A percentile compares a stretch with the other conserved stretches of the same genome.
phyloP scores from a whole-genome alignment of 2,113 vertebrate genomes.

The Anhinga rufa region DNA sequence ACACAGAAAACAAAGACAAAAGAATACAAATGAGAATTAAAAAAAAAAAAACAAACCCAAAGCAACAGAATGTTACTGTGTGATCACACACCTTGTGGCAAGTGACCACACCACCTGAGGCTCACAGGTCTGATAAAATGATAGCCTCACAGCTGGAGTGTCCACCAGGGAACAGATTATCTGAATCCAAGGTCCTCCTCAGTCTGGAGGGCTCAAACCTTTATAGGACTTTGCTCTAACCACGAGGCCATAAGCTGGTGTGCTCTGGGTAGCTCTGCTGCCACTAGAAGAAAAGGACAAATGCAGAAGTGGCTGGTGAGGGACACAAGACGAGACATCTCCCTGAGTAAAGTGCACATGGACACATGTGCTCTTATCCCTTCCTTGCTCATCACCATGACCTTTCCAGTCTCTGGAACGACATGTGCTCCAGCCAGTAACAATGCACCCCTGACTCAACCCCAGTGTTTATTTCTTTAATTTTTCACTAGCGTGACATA shows the following conservation, averaged over 20 bases:
- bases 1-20: background rate
- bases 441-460: background rate
- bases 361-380: background rate
- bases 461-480: background rate
- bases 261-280: background rate
- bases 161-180: background rate
- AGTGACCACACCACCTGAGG: background rate
- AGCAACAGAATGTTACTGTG: background rate
- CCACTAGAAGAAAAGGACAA: background rate
- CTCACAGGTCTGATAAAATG: background rate
- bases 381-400: background rate
- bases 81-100: background rate
- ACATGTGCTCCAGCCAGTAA: background rate
- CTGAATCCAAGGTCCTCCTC: background rate
- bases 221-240: background rate
- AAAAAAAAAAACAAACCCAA: background rate
- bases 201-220: background rate
- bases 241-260: background rate
- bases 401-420: background rate
- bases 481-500: background rate
- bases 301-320: background rate
- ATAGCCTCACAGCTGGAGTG: background rate
- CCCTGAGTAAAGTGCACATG: background rate
- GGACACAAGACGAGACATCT: background rate
- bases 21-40: background rate